Evolutionary conservation across 2,888 invertebrate genomes (phyloP).

Genomic region (Brachypalpus laphriformis): DNA sequence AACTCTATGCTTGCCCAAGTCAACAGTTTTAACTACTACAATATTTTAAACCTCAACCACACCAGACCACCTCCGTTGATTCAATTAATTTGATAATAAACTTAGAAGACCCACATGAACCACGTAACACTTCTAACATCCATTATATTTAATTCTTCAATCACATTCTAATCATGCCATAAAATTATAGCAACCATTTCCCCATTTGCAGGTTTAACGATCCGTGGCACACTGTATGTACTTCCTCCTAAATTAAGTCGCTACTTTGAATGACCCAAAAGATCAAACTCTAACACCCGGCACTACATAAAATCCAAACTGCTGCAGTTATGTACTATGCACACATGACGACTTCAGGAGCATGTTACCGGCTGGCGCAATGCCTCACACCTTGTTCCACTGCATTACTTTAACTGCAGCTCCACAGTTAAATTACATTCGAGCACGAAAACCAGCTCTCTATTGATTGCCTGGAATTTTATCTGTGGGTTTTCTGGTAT

Average conservation of each 20-base stretch:
- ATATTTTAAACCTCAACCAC: no score
- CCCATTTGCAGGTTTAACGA: neutral
- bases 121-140: neutral
- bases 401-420: slow-evolving; percentile 10
- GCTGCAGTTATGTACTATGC: neutral
- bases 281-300: neutral
- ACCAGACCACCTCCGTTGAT: no score
- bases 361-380: slow-evolving; percentile 5
- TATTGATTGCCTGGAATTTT: slow-evolving; percentile 29
- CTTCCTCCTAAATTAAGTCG: neutral
- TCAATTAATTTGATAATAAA: neutral
- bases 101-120: neutral
- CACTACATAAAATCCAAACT: neutral
- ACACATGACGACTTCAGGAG: neutral
- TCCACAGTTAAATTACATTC: slow-evolving; percentile 39
- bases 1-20: no score
- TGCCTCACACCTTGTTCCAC: slow-evolving; percentile 26
- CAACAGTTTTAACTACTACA: no score
- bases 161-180: no score
- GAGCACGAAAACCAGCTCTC: slow-evolving; percentile 35
- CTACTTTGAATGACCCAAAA: neutral
- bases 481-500: slow-evolving; percentile 29
- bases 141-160: neutral
- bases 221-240: no score
- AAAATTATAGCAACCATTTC: neutral